A percentile compares a stretch with the other conserved stretches of the same genome.
Conservation (phyloP, 2,113 vertebrate species). For the Apus apus region DNA sequence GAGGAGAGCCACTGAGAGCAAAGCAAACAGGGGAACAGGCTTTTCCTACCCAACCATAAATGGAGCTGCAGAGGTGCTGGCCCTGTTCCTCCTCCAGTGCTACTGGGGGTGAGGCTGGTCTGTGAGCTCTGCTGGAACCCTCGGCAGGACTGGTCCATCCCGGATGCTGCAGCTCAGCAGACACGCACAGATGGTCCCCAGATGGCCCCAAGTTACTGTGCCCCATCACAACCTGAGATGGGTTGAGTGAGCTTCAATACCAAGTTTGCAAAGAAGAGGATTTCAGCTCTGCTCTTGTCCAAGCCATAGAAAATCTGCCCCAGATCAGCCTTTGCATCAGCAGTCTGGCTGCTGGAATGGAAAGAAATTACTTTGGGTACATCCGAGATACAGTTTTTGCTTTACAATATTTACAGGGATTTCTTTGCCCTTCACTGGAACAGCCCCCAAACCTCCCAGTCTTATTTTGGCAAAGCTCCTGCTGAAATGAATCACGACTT, state of each 20-base stretch:
- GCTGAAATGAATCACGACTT: neutral
- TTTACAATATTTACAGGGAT: slow-evolving; percentile 17
- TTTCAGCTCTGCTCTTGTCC: neutral
- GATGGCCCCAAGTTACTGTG: neutral
- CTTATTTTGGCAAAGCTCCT: slow-evolving; percentile 12
- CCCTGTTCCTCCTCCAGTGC: neutral
- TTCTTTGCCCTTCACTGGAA: neutral
- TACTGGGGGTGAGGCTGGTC: neutral
- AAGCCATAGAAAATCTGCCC: neutral
- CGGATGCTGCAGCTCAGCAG: neutral
- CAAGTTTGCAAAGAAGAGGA: neutral
- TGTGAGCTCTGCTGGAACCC: neutral
- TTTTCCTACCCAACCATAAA: neutral
- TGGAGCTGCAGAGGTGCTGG: neutral
- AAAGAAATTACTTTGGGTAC: neutral
- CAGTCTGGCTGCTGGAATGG: neutral
- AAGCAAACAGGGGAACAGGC: neutral
- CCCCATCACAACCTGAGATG: neutral
- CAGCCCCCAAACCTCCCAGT: neutral
- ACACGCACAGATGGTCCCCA: neutral
- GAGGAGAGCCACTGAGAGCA: too few relatives aligned
- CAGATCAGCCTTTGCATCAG: neutral
- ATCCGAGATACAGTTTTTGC: neutral
- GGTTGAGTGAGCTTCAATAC: neutral
- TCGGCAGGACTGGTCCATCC: neutral